These are phyloP conservation scores for Gymnodraco acuticeps DNA, from an alignment of 2,797 vertebrate genomes.

Conservation along the genomic window DNA sequence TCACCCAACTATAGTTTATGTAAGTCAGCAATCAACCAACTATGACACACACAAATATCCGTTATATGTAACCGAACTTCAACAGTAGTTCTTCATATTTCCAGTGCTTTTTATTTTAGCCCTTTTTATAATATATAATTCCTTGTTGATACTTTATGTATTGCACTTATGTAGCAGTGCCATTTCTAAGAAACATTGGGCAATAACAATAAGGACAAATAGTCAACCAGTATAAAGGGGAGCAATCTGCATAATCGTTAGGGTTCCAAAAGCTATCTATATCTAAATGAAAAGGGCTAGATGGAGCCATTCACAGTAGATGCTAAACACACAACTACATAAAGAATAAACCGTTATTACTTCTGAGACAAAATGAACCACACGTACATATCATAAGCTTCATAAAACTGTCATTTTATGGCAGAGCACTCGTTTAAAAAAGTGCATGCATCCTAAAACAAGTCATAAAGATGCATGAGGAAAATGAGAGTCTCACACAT, in stretches of 20 bases:
- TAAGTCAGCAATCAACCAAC: neutral
- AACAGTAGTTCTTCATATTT: neutral
- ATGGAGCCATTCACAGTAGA: conserved; percentile 19
- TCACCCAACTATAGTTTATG: neutral
- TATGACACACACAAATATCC: conserved; percentile 2
- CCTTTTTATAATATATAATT: neutral
- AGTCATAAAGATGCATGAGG: neutral
- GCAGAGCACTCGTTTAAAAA: conserved; percentile 10
- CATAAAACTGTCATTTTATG: neutral
- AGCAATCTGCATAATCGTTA: conserved; percentile 25
- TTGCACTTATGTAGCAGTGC: conserved; percentile 9
- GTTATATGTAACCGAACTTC: neutral
- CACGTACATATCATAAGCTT: conserved; percentile 6
- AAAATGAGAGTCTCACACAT: neutral
- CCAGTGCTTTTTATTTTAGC: neutral
- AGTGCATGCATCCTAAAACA: neutral
- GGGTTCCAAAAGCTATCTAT: conserved; percentile 19
- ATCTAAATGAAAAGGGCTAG: conserved; percentile 14
- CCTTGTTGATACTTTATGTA: conserved; percentile 1
- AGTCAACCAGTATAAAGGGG: conserved; percentile 11
- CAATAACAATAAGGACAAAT: conserved; percentile 42
- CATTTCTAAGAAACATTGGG: conserved; percentile 47
- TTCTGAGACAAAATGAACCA: conserved; percentile 4
- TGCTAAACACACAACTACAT: neutral
- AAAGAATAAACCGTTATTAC: conserved; percentile 2